Conservation (phyloP, 1,140 invertebrate genomes). For the Bombus cullumanus region DNA sequence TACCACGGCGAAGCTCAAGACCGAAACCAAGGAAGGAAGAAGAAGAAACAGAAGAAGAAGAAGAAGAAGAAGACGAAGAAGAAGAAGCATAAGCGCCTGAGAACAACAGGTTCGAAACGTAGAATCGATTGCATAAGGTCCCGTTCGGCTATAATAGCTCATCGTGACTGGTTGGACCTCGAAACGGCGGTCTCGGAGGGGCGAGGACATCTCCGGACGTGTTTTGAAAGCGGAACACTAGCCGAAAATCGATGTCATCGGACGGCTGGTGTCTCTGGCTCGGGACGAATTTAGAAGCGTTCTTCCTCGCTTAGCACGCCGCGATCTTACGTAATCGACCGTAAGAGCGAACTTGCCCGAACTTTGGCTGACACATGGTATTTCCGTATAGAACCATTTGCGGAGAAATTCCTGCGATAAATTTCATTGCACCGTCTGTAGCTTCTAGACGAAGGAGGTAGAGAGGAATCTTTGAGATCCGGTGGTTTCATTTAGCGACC, state of each 20-base stretch:
- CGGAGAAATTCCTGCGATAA: background rate
- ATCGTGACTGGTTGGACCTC: slow-evolving; percentile 51
- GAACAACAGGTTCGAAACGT: slow-evolving; percentile 36
- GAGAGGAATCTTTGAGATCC: background rate
- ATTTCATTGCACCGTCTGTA: background rate
- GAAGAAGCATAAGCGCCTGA: slow-evolving; percentile 20
- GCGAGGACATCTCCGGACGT: slow-evolving; percentile 56
- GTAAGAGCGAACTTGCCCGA: background rate
- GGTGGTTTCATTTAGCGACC: background rate
- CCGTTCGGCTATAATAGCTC: slow-evolving; percentile 54
- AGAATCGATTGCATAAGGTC: slow-evolving; percentile 56
- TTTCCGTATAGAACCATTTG: background rate
- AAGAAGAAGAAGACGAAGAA: background rate
- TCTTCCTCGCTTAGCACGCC: slow-evolving; percentile 44
- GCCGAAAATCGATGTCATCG: slow-evolving; percentile 59
- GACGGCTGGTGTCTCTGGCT: slow-evolving; percentile 52
- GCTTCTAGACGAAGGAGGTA: background rate
- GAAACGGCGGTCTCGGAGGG: slow-evolving; percentile 24
- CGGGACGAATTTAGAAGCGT: slow-evolving; percentile 64
- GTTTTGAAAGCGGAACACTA: slow-evolving; percentile 53
- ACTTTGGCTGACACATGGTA: background rate
- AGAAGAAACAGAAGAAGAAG: background rate
- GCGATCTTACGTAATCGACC: slow-evolving; percentile 44
- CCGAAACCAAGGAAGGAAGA: background rate
- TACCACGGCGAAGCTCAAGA: background rate